A percentile compares a stretch with the other conserved stretches of the same genome.
phyloP scores from a whole-genome alignment of 2,888 invertebrate species.

The Orthosia incerta region DNA sequence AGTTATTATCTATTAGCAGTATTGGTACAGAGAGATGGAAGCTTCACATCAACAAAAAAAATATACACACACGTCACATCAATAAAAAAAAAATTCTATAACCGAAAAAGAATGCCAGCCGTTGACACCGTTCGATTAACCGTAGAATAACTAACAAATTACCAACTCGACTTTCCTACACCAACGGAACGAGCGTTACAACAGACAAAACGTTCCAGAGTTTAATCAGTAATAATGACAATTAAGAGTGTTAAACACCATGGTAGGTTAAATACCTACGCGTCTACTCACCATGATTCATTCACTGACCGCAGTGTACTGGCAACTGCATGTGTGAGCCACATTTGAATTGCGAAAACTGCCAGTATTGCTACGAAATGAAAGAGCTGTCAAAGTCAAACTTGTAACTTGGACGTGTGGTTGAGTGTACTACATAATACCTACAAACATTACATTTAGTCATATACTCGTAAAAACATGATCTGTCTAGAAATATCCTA shows the following conservation, averaged over 20 bases:
- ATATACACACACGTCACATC: no score
- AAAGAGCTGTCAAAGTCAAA: not conserved
- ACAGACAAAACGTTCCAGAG: slow-evolving; percentile 18
- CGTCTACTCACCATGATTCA: slow-evolving; percentile 52
- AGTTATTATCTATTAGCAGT: no score
- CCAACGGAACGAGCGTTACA: slow-evolving; percentile 23
- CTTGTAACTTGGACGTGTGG: not conserved
- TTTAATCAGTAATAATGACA: slow-evolving; percentile 54
- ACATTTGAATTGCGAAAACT: slow-evolving; percentile 5
- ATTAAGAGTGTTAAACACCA: slow-evolving; percentile 53
- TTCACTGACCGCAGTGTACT: slow-evolving; percentile 46
- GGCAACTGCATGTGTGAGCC: not conserved
- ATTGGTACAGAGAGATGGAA: no score
- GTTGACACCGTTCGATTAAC: not conserved
- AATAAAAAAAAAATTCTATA: no score
- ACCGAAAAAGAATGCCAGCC: not conserved
- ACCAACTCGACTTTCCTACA: not conserved
- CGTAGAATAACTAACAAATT: not conserved
- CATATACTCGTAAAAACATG: not conserved
- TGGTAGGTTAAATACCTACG: slow-evolving; percentile 48
- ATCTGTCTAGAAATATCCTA: not conserved
- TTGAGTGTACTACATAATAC: slow-evolving; percentile 13
- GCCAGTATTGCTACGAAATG: not conserved
- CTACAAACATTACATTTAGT: slow-evolving; percentile 2
- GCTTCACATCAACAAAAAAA: no score